phyloP scores from a whole-genome alignment of 2,113 vertebrate genomes.

The Isichthys henryi region DNA sequence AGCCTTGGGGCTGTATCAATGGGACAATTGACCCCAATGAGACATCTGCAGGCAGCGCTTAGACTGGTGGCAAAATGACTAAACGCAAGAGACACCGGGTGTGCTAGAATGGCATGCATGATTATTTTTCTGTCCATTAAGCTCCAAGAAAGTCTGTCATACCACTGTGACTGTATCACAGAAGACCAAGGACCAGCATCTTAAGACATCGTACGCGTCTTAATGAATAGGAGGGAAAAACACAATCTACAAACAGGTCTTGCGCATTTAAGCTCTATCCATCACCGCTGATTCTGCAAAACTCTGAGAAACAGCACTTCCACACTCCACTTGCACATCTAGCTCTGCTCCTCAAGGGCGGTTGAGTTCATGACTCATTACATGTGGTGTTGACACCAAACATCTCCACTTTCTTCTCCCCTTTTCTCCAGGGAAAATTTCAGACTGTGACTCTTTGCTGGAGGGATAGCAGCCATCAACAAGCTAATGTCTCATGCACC shows the following conservation, averaged over 20 bases:
- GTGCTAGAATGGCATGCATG: neutral
- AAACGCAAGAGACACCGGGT: neutral
- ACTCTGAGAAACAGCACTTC: neutral
- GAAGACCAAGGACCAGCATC: neutral
- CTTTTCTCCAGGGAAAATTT: neutral
- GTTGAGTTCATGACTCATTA: neutral
- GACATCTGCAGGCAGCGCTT: neutral
- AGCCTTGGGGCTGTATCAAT: slow-evolving; percentile 17
- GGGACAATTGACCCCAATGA: slow-evolving; percentile 22
- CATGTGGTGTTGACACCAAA: neutral
- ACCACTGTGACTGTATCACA: neutral
- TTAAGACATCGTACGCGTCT: neutral
- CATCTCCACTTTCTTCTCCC: neutral
- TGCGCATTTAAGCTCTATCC: neutral
- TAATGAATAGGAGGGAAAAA: neutral
- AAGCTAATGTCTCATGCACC: neutral
- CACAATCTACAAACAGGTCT: neutral
- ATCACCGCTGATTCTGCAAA: neutral
- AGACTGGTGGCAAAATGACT: neutral
- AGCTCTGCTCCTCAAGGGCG: neutral
- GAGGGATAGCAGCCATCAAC: neutral
- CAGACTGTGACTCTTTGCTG: too few relatives aligned
- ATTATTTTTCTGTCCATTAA: neutral
- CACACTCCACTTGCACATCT: neutral
- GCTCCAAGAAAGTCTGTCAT: neutral